These are phyloP conservation scores for Uloborus diversus DNA, from an alignment of 1,140 invertebrate species.

Conservation along the genomic window DNA sequence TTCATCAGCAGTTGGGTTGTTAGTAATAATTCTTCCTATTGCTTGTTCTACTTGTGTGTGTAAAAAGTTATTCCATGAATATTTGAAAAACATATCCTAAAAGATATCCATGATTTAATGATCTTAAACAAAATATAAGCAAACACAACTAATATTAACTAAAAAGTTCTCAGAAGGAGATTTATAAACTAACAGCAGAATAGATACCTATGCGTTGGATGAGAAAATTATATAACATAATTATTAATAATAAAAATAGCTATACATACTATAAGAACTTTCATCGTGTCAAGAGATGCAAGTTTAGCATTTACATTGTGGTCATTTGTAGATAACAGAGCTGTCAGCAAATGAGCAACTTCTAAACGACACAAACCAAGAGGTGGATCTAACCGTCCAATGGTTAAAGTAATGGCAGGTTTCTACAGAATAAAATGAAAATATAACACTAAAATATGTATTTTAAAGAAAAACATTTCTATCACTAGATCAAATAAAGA, in stretches of 20 bases:
- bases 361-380: slow-evolving; percentile 80
- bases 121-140: not conserved
- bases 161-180: not conserved
- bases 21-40: slow-evolving; percentile 74
- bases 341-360: slow-evolving; percentile 77
- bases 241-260: not conserved
- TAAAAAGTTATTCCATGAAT: slow-evolving; percentile 88
- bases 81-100: slow-evolving; percentile 84
- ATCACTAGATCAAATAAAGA: not conserved
- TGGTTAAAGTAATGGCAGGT: slow-evolving; percentile 73
- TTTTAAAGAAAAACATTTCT: not conserved
- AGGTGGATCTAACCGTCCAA: slow-evolving; percentile 75
- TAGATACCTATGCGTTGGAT: not conserved
- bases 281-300: slow-evolving; percentile 70
- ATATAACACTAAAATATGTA: not conserved
- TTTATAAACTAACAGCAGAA: not conserved
- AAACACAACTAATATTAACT: not conserved
- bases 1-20: slow-evolving; percentile 61
- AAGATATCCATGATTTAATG: not conserved
- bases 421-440: slow-evolving; percentile 66
- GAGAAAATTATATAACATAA: not conserved
- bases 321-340: slow-evolving; percentile 75
- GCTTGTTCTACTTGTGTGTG: slow-evolving; percentile 84
- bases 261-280: slow-evolving; percentile 72
- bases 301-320: slow-evolving; percentile 70